phyloP scores from a whole-genome alignment of 2,888 invertebrate genomes.

The Rhagium mordax region DNA sequence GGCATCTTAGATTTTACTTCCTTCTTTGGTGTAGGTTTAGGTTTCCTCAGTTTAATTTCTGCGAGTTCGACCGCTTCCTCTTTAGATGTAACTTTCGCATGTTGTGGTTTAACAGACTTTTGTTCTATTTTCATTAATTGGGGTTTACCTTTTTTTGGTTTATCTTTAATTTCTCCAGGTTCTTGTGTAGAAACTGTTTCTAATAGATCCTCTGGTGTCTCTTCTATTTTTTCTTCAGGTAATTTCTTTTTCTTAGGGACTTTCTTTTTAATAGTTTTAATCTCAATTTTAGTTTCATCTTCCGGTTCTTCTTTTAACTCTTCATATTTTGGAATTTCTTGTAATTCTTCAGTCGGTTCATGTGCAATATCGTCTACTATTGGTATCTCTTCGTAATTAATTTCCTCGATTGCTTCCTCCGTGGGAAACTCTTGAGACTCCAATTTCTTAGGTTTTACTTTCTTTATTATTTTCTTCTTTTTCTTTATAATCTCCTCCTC shows the following conservation, averaged over 20 bases:
- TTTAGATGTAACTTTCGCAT: constrained; percentile 64
- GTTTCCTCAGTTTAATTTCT: constrained; percentile 72
- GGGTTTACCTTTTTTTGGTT: constrained; percentile 38
- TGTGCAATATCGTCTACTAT: constrained; percentile 56
- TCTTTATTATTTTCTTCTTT: constrained; percentile 63
- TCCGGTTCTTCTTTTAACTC: background rate
- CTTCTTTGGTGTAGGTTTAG: constrained; percentile 64
- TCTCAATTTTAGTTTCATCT: constrained; percentile 53
- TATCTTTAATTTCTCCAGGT: constrained; percentile 36
- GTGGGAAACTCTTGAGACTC: constrained; percentile 58
- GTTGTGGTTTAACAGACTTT: constrained; percentile 62
- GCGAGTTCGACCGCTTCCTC: constrained; percentile 70
- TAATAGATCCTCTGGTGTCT: constrained; percentile 30
- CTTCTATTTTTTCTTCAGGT: constrained; percentile 58
- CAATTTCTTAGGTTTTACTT: constrained; percentile 53
- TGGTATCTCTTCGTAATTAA: constrained; percentile 51
- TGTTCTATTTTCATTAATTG: constrained; percentile 41
- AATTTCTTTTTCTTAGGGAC: constrained; percentile 62
- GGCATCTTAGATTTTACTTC: constrained; percentile 66
- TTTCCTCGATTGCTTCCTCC: constrained; percentile 57
- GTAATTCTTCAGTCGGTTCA: constrained; percentile 49
- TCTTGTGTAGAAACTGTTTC: constrained; percentile 57
- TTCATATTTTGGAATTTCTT: constrained; percentile 44
- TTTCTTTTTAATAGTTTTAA: constrained; percentile 46
- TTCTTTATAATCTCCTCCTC: constrained; percentile 59